These are phyloP conservation scores for Ptychobarbus kaznakovi DNA, from an alignment of 2,797 vertebrate species.

Conservation along the genomic window DNA sequence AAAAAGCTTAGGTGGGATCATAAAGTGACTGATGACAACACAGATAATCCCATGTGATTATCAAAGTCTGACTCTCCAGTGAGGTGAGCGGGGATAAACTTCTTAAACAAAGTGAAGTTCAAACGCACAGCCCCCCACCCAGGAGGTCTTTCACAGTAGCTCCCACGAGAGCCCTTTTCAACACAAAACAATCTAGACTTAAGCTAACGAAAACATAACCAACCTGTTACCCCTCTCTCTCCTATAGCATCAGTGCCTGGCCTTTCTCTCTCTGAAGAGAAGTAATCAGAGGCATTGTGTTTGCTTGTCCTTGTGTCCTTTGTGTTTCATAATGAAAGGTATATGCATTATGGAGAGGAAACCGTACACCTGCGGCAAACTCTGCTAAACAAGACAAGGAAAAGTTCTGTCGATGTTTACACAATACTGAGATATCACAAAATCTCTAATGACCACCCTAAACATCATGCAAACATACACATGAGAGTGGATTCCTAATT, in stretches of 20 bases:
- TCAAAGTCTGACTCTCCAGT: constrained; percentile 31
- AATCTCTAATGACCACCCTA: background rate
- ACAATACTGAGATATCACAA: constrained; percentile 23
- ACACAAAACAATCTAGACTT: constrained; percentile 37
- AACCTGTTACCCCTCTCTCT: constrained; percentile 32
- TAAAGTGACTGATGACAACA: constrained; percentile 42
- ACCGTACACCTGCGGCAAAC: constrained; percentile 27
- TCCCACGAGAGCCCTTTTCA: constrained; percentile 39
- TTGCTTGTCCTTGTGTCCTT: constrained; percentile 18
- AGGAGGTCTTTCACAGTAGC: constrained; percentile 43
- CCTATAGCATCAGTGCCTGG: constrained; percentile 13
- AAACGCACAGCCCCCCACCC: constrained; percentile 46
- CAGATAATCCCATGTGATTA: constrained; percentile 25
- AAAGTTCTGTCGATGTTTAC: constrained; percentile 12
- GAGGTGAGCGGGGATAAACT: constrained; percentile 43
- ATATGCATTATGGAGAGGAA: constrained; percentile 22
- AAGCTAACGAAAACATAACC: constrained; percentile 53
- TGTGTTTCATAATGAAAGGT: constrained; percentile 40
- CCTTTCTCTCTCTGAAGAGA: background rate
- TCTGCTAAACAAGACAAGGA: background rate
- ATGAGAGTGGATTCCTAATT: background rate
- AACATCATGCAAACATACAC: constrained; percentile 8
- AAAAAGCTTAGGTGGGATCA: constrained; percentile 41
- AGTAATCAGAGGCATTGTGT: constrained; percentile 40
- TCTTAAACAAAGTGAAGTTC: constrained; percentile 58